These are phyloP conservation scores for Erpetoichthys calabaricus DNA, from an alignment of 2,797 vertebrate species.

Conservation along the genomic window DNA sequence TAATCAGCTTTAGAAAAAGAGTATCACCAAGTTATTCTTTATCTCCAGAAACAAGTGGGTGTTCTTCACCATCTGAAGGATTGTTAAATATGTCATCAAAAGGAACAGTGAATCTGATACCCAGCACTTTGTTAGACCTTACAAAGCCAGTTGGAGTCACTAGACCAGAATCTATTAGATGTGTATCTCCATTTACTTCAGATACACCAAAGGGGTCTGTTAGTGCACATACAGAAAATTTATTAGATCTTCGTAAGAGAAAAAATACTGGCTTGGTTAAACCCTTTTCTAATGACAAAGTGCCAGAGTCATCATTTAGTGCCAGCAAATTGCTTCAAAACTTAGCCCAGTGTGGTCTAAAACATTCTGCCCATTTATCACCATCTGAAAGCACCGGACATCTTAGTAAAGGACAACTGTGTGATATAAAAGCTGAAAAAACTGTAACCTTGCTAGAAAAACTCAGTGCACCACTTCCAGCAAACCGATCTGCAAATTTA, in stretches of 20 bases:
- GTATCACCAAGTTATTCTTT: conserved; percentile 33
- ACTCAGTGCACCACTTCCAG: conserved; percentile 61
- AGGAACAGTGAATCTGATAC: conserved; percentile 29
- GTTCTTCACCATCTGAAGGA: conserved; percentile 40
- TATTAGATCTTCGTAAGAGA: conserved; percentile 53
- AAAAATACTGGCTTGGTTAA: conserved; percentile 40
- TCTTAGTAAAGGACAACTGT: conserved; percentile 45
- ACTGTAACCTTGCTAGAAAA: conserved; percentile 65
- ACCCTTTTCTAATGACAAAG: conserved; percentile 51
- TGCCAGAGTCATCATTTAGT: conserved; percentile 70
- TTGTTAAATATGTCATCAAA: conserved; percentile 42
- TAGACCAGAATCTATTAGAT: conserved; percentile 42
- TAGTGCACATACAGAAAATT: no score
- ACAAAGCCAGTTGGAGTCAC: conserved; percentile 23
- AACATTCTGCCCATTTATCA: conserved; percentile 42
- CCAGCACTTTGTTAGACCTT: conserved; percentile 60
- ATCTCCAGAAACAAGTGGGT: conserved; percentile 43
- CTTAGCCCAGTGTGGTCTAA: conserved; percentile 80
- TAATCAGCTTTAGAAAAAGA: conserved; percentile 20
- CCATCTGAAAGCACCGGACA: conserved; percentile 25
- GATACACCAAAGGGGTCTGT: background rate
- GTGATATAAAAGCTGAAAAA: conserved; percentile 49
- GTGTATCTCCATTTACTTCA: conserved; percentile 38
- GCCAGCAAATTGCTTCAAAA: conserved; percentile 96
- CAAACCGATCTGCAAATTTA: conserved; percentile 49